These are phyloP conservation scores for Euschistus heros DNA, from an alignment of 1,140 invertebrate genomes.

Conservation along the genomic window DNA sequence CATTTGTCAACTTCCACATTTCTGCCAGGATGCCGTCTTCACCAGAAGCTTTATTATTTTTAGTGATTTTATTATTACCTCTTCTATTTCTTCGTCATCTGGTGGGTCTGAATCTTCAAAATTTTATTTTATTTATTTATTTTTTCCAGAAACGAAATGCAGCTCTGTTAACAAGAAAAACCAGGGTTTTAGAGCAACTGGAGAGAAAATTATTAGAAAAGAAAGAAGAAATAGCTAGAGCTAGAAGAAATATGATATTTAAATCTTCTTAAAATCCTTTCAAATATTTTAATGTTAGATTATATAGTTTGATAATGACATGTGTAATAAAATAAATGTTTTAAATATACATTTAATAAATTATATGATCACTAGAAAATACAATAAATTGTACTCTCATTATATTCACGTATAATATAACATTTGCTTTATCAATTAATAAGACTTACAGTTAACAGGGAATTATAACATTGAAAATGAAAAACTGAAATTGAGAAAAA, in stretches of 20 bases:
- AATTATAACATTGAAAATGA: too few species aligned
- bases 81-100: too few species aligned
- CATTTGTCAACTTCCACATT: too few species aligned
- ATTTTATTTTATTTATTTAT: not conserved
- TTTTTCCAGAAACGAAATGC: constrained; percentile 17
- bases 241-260: not conserved
- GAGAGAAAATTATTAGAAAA: not conserved
- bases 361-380: not conserved
- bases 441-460: not conserved
- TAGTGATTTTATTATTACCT: too few species aligned
- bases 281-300: not conserved
- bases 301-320: not conserved
- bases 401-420: not conserved
- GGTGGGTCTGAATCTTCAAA: too few species aligned
- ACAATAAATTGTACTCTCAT: not conserved
- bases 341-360: not conserved
- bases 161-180: not conserved
- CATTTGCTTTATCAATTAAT: not conserved
- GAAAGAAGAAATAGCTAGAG: not conserved
- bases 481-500: too few species aligned
- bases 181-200: not conserved
- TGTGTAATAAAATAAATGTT: not conserved
- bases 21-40: too few species aligned
- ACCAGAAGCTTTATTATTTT: too few species aligned
- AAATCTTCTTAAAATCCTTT: not conserved